Base-by-base conservation (phyloP, 2,888 invertebrate species). In the Deroplatys truncata region DNA sequence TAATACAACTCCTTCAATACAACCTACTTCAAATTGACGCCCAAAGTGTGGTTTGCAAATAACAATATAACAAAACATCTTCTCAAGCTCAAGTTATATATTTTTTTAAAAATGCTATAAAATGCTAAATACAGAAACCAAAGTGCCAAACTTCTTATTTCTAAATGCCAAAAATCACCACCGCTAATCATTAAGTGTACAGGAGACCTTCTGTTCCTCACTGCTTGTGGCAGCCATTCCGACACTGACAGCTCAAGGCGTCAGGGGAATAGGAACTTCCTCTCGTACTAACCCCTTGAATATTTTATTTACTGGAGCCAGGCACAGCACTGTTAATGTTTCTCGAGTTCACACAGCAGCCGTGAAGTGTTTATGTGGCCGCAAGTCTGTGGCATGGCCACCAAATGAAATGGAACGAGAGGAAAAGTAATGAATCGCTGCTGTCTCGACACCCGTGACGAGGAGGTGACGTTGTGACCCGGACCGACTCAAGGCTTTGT, bases 391-490 rank as follows among this genome's bases (percentile, higher is more conserved):
- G 28, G 84, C 31, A 25, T 25, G 31, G 31, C 25, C 35, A 83
- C 83, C n/a, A 87, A 86, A 86, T 82, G 86, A 86, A 82, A 87
- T 87, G 86, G 31, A 82, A 82, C 83, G 87, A 72, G 56, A 20
- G 56, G 56, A 72, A 72, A 72, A 72, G 56, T 72, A 72, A 72
- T 72, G 56, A 72, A 72, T 72, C 56, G 56, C 56, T 72, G 56
- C 56, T 72, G 56, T 72, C 56, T 72, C 56, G 56, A 72, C 56
- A 72, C 56, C 56, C 16, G 56, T 72, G 56, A 72, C 56, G 56
- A 72, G 56, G 56, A 72, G 20, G 20, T 72, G 56, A 72, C 56
- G 56, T 72, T 72, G 56, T 72, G 56, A 72, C 56, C 56, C 56
- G 16, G 20, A 72, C 25, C 20, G 25, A 72, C 20, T 72, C 2